Percentiles rank a stretch among this genome's conserved stretches.
These are phyloP conservation scores for Ganaspis sp. DNA, from an alignment of 1,140 invertebrate genomes.

Conservation along the genomic window DNA sequence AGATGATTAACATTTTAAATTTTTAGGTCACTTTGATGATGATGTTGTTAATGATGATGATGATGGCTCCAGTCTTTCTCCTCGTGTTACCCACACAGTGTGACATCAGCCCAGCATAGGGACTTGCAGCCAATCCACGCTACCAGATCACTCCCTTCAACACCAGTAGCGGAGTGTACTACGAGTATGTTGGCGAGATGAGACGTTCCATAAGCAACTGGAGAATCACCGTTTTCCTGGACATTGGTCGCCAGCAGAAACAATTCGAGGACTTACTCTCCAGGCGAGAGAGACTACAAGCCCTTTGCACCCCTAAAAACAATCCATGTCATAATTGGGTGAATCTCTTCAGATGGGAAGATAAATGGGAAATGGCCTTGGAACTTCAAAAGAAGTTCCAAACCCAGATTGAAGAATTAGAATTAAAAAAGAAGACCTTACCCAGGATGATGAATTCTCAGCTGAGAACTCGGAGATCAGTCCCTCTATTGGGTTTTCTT, in stretches of 20 bases:
- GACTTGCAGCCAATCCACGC: neutral
- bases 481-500: neutral
- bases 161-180: neutral
- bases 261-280: neutral
- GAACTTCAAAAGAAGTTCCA: neutral
- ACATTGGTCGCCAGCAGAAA: neutral
- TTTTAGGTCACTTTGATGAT: too few species aligned
- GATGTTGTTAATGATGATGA: too few species aligned
- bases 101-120: too few species aligned
- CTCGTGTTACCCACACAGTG: too few species aligned
- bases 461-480: too few species aligned
- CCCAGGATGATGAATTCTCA: neutral
- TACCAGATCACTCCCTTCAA: neutral
- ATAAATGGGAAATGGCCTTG: neutral
- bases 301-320: neutral
- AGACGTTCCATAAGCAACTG: neutral
- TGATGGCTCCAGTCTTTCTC: too few species aligned
- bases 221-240: neutral
- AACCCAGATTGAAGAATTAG: neutral
- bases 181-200: neutral
- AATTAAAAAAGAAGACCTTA: neutral
- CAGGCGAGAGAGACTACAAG: neutral
- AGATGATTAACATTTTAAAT: too few species aligned
- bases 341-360: neutral
- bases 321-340: too few species aligned